Evolutionary conservation across 1,140 invertebrate species (phyloP), one percentile per base, ranked within the genome.

Genomic region (Caenorhabditis remanei): DNA sequence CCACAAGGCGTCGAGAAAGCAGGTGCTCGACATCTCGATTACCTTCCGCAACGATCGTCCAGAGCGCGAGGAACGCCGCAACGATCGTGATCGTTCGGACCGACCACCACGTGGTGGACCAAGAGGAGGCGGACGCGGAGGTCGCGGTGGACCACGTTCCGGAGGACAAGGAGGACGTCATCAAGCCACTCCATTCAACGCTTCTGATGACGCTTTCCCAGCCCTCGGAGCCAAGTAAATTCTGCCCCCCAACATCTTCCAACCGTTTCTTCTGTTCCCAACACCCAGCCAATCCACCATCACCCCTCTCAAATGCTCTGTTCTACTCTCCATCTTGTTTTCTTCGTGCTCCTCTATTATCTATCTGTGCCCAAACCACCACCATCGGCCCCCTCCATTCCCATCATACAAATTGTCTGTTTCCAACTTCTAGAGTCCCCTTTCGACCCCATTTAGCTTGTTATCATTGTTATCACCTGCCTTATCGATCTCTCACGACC

Each of bases 1-100:
- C 32, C 84, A 82, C 55, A 83, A 84, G 79, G 85, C 90, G 16
- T 21, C 83, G 41, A 88, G 83, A 71, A 84, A 71, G 75, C 71
- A 89, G 48, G 50, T 83, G 56, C 71, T 89, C 43, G 83, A 88
- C 88, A 88, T 88, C 55, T 63, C 89, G 21, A 85, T 89, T 50
- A 88, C 86, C 21, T 89, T 88, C 86, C 43, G 41, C 55, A 75
- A 83, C 53, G 65, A 61, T 86, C 43, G 53, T 19, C 65, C 48
- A 48, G 48, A 55, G n/a, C 71, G 53, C 9, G 58, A 84, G 53
- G 21, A 58, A 58, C 55, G 55, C 32, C 50, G 50, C 21, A 24
- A 50, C n/a, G 43, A 50, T 79, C 46, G 40, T 40, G 40, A 48
- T 75, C 50, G 61, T n/a, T 46, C 84, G 14, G 71, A 79, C 6